Evolutionary conservation across 2,113 vertebrate genomes (phyloP).

Genomic region (Pachycephala philippinensis): DNA sequence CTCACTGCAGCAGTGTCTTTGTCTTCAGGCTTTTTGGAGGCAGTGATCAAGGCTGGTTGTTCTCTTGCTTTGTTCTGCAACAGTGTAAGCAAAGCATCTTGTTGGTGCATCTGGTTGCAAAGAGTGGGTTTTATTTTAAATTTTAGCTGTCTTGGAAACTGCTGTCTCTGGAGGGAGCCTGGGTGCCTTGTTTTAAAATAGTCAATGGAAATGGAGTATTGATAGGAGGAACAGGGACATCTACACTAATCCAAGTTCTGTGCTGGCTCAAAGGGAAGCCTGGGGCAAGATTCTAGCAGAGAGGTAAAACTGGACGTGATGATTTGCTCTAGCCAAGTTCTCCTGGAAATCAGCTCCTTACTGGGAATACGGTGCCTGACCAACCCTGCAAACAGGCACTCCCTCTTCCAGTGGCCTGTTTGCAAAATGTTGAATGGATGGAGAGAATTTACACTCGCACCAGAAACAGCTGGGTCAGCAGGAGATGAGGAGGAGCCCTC

Average conservation of each 20-base stretch:
- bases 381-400: background rate
- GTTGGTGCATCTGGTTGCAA: background rate
- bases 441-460: background rate
- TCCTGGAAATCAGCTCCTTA: background rate
- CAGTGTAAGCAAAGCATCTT: background rate
- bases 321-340: background rate
- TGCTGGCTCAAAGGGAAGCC: background rate
- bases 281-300: background rate
- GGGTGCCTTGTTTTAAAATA: background rate
- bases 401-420: conserved; percentile 17
- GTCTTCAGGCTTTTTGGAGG: background rate
- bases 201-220: background rate
- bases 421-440: conserved; percentile 11
- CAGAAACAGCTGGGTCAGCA: background rate
- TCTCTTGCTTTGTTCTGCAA: background rate
- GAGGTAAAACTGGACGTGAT: background rate
- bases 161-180: background rate
- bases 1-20: background rate
- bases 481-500: conserved; percentile 20
- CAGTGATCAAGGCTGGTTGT: background rate
- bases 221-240: background rate
- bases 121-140: background rate
- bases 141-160: background rate
- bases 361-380: background rate
- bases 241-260: background rate